Conservation (phyloP, 37 sponge, comb jelly and placozoan genomes). For the Halichondria panicea region DNA sequence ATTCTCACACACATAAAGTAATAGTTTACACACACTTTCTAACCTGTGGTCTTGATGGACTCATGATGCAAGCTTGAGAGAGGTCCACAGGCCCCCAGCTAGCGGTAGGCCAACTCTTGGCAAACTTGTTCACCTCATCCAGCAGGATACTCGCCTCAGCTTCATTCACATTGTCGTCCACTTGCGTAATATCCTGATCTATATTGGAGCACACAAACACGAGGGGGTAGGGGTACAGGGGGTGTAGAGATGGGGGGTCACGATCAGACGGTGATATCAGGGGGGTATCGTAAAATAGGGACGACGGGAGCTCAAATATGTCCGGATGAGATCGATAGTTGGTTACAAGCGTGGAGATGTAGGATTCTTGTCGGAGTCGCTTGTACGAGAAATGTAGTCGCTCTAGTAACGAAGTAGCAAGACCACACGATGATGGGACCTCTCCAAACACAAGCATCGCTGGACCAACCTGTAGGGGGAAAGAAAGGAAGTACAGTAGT, state of each 20-base stretch:
- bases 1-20: no score
- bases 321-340: conserved; percentile 67
- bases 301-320: conserved; percentile 32
- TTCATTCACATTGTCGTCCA: conserved; percentile 9
- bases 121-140: conserved; percentile 19
- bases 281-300: conserved; percentile 50
- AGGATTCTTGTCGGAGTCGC: neutral
- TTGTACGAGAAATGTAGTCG: conserved; percentile 40
- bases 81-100: conserved; percentile 20
- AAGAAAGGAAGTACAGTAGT: no score
- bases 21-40: no score
- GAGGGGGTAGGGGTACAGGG: conserved; percentile 25
- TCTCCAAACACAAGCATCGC: conserved; percentile 59
- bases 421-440: conserved; percentile 40
- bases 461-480: conserved; percentile 84
- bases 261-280: conserved; percentile 3
- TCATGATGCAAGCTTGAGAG: conserved; percentile 29
- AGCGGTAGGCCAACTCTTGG: conserved; percentile 41
- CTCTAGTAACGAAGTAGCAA: conserved; percentile 49
- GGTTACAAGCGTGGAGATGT: conserved; percentile 25
- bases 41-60: conserved; percentile 49
- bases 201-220: conserved; percentile 57
- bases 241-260: conserved; percentile 24
- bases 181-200: conserved; percentile 8
- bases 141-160: conserved; percentile 36